A percentile compares a stretch with the other conserved stretches of the same genome.
These are phyloP conservation scores for Chinchilla lanigera DNA, from an alignment of 2,113 vertebrate genomes.

Conservation along the genomic window DNA sequence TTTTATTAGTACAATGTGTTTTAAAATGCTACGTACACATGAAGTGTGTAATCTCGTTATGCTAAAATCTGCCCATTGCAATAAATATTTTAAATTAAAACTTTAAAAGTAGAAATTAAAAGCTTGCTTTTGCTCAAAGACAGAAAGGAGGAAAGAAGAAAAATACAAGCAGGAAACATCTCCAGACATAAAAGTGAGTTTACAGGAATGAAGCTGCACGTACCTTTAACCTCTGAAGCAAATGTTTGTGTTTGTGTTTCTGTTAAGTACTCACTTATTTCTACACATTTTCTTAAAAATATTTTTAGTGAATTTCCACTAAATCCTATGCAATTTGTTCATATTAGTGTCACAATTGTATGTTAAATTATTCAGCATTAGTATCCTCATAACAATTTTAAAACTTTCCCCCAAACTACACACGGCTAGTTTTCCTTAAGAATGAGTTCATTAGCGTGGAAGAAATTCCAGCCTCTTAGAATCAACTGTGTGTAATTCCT, in stretches of 20 bases:
- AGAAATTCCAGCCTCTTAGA: neutral
- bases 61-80: neutral
- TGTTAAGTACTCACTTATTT: neutral
- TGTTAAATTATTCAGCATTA: neutral
- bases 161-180: neutral
- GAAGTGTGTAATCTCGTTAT: neutral
- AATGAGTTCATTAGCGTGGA: neutral
- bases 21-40: neutral
- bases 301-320: neutral
- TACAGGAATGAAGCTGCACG: neutral
- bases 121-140: neutral
- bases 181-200: neutral
- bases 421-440: neutral
- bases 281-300: neutral
- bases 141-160: neutral
- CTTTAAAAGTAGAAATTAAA: neutral
- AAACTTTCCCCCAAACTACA: neutral
- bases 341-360: neutral
- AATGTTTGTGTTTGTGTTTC: neutral
- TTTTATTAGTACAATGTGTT: neutral
- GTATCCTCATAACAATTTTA: neutral
- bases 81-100: neutral
- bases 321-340: neutral
- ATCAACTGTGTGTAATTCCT: neutral
- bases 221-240: neutral